Evolutionary conservation across 2,113 vertebrate genomes (phyloP).

Genomic region (Rostratula benghalensis): DNA sequence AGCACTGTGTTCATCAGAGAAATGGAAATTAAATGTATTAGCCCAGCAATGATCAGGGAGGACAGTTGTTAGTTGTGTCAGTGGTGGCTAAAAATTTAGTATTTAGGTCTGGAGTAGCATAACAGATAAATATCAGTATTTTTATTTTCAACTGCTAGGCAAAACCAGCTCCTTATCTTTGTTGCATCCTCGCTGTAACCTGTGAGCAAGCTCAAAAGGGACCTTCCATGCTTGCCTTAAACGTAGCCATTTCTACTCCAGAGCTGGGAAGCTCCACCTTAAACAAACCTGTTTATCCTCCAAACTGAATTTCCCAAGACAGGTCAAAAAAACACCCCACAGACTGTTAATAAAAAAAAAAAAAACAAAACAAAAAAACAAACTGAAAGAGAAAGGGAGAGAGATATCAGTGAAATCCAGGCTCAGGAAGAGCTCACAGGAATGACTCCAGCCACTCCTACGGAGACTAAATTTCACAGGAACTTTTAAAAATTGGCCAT

Average conservation of each 20-base stretch:
- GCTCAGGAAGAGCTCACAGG: not conserved
- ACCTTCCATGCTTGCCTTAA: not conserved
- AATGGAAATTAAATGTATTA: not conserved
- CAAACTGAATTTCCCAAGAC: not conserved
- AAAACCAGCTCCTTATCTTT: not conserved
- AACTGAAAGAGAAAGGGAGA: not conserved
- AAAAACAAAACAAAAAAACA: not conserved
- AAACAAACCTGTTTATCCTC: not conserved
- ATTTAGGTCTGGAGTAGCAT: not conserved
- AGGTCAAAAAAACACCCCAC: not conserved
- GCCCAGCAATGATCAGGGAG: not conserved
- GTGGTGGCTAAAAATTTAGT: not conserved
- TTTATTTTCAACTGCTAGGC: not conserved
- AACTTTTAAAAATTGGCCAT: constrained; percentile 6
- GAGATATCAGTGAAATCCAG: not conserved
- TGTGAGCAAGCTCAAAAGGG: not conserved
- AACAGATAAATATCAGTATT: not conserved
- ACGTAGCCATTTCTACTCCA: not conserved
- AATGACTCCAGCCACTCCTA: not conserved
- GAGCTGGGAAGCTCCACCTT: not conserved
- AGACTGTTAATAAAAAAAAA: not conserved
- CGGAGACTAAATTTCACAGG: not conserved
- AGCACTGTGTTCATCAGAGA: not conserved
- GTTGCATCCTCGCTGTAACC: not conserved
- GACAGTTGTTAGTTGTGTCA: not conserved